Percentiles rank a stretch among this genome's conserved stretches.
Evolutionary conservation across 2,113 vertebrate species (phyloP).

Genomic region (Delphinapterus leucas): DNA sequence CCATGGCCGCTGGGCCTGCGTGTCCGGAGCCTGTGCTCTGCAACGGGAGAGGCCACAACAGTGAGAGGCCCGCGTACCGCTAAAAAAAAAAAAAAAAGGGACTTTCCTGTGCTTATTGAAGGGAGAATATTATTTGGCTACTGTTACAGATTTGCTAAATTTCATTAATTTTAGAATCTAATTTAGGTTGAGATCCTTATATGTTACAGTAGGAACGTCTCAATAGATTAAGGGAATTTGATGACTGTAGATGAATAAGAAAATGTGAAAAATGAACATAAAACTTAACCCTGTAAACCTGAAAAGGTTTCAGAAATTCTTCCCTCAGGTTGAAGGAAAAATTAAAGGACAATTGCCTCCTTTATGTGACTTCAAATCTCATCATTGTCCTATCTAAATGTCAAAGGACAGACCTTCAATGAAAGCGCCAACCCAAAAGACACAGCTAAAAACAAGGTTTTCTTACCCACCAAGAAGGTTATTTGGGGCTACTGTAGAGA

Average conservation of each 20-base stretch:
- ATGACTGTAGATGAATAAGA: not conserved
- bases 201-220: not conserved
- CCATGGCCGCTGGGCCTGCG: too few relatives aligned
- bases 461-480: not conserved
- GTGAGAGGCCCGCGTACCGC: too few relatives aligned
- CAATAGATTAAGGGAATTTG: not conserved
- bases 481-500: not conserved
- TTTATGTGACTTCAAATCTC: not conserved
- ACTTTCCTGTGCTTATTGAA: not conserved
- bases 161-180: slow-evolving; percentile 26
- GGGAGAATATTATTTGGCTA: not conserved
- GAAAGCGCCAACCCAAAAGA: not conserved
- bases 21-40: too few relatives aligned
- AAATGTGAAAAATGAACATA: not conserved
- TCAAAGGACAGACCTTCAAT: not conserved
- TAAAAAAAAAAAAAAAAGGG: not conserved
- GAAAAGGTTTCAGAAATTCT: not conserved
- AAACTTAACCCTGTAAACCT: not conserved
- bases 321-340: not conserved
- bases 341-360: not conserved
- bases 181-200: slow-evolving; percentile 12
- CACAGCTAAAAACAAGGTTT: not conserved
- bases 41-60: too few relatives aligned
- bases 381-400: not conserved
- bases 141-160: not conserved